Evolutionary conservation across 2,797 vertebrate species (phyloP).

Genomic region (Scleropages formosus): DNA sequence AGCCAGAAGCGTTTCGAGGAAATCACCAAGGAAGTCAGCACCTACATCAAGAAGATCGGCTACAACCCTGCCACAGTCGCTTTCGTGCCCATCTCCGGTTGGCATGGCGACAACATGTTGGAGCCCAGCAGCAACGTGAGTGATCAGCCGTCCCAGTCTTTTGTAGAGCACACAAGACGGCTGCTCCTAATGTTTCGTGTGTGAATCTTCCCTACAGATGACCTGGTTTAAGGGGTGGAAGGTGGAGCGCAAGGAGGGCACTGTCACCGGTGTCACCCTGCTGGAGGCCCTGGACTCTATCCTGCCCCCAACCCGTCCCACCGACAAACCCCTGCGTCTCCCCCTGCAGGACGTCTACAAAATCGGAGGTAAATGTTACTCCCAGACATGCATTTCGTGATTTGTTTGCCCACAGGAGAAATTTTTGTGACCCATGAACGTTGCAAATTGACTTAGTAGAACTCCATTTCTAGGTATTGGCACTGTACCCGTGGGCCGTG

Average conservation of each 20-base stretch:
- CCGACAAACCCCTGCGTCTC: conserved; percentile 60
- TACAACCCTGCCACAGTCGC: conserved; percentile 72
- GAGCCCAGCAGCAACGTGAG: conserved; percentile 68
- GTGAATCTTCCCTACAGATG: conserved; percentile 49
- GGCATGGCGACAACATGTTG: conserved; percentile 82
- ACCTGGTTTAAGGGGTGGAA: conserved; percentile 63
- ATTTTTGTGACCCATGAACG: too few species aligned
- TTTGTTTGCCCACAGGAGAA: too few species aligned
- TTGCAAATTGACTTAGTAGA: too few species aligned
- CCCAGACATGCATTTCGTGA: too few species aligned
- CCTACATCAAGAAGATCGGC: conserved; percentile 81
- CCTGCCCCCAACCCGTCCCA: conserved; percentile 57
- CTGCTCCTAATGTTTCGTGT: not conserved
- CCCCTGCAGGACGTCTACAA: conserved; percentile 67
- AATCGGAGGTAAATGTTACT: conserved; percentile 64
- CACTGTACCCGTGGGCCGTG: conserved; percentile 73
- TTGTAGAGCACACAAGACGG: too few species aligned
- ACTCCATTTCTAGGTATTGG: conserved; percentile 70
- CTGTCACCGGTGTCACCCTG: conserved; percentile 49
- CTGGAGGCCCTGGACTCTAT: conserved; percentile 61
- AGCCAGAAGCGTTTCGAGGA: conserved; percentile 73
- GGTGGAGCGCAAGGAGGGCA: conserved; percentile 59
- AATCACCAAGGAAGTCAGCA: conserved; percentile 75
- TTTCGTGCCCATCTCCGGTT: conserved; percentile 76
- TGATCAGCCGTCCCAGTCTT: not conserved